Evolutionary conservation across 2,888 invertebrate species (phyloP), one percentile per base, ranked within the genome.

Genomic region (Volucella inflata): DNA sequence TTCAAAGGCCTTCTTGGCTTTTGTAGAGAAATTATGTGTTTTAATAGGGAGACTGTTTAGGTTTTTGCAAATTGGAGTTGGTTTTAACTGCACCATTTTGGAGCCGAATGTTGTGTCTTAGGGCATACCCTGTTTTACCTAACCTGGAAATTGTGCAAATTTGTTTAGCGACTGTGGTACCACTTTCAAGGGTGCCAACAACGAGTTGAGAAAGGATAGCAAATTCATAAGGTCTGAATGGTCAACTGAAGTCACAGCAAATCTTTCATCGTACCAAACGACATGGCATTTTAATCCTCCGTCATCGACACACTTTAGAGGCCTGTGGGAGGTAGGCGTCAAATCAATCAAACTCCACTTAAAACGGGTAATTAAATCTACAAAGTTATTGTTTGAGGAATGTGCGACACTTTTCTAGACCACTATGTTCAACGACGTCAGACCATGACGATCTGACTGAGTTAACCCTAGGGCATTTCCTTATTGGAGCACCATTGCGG

Each of bases 311-410:
- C 70, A 70, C 14, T 55, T 70, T 30, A 46, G 50, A 42, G 51
- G 53, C 0, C 44, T 71, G 2, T 71, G 59, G 59, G 51, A 53
- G 9, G 44, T 42, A 17, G 59, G 59, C 2, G 46, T 55, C 14
- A 36, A 55, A 51, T 59, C 53, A 11, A 67, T 51, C n/a, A 81
- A 81, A 57, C 68, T 77, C 38, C 78, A 78, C 44, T 9, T 82
- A 9, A 70, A 75, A 36, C 64, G 79, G 21, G 60, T 59, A n/a
- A 65, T 72, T 17, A 71, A 76, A 11, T 12, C 51, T 9, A 36
- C 48, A 1, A 38, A 21, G 14, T 17, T 65, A 12, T 51, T 51
- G 1, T 40, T 51, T 17, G 40, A 65, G 16, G 40, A 50, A 40
- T 42, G 17, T 36, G 17, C 21, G 0, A 51, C 65, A 8, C 38